These are phyloP conservation scores for Valencia hispanica DNA, from an alignment of 2,797 vertebrate genomes.

Conservation along the genomic window DNA sequence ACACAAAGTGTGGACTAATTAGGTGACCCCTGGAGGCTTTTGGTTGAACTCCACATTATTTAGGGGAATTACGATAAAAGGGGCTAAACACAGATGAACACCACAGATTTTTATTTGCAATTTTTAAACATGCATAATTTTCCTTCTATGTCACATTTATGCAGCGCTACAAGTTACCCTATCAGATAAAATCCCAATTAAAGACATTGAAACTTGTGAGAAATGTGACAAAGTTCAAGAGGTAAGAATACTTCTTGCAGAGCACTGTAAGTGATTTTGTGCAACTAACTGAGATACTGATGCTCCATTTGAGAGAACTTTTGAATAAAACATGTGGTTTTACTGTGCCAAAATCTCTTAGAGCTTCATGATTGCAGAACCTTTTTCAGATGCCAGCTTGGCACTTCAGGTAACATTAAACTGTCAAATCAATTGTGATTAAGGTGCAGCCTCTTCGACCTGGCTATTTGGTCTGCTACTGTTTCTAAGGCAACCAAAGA, in stretches of 20 bases:
- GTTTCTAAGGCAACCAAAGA: slow-evolving; percentile 68
- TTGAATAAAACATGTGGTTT: not conserved
- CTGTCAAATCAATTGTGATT: slow-evolving; percentile 37
- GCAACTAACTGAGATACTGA: not conserved
- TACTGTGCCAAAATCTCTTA: not conserved
- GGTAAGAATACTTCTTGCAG: not conserved
- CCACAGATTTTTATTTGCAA: not conserved
- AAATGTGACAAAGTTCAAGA: not conserved
- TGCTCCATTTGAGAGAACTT: not conserved
- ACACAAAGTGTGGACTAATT: not conserved
- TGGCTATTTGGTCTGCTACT: slow-evolving; percentile 44
- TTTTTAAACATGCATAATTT: not conserved
- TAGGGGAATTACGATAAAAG: not conserved
- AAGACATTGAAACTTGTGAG: not conserved
- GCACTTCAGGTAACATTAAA: slow-evolving; percentile 23
- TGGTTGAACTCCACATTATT: not conserved
- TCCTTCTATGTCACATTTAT: not conserved
- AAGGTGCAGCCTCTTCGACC: slow-evolving; percentile 41
- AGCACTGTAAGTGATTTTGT: not conserved
- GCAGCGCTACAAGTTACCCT: too few species aligned
- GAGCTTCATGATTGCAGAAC: slow-evolving; percentile 22
- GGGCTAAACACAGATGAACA: not conserved
- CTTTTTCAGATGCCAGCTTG: slow-evolving; percentile 24
- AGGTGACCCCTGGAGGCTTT: not conserved
- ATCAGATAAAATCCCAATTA: not conserved